Conservation (phyloP, 1,140 invertebrate genomes). For the Plectrocnemia conspersa region DNA sequence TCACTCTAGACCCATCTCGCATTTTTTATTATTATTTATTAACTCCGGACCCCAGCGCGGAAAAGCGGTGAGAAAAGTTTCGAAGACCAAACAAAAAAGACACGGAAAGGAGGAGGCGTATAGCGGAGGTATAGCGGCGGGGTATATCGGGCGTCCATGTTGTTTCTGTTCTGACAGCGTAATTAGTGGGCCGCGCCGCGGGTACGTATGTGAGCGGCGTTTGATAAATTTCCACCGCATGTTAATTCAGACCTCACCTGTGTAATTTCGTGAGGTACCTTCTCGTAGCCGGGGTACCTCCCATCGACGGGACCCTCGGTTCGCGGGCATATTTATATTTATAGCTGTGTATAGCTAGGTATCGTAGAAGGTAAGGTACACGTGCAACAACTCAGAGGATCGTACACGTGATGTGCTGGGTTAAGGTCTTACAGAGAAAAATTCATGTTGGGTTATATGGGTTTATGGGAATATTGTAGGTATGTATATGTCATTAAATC, state of each 20-base stretch:
- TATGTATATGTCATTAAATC: too few relatives aligned
- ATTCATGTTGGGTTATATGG: too few relatives aligned
- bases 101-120: neutral
- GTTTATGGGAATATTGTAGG: too few relatives aligned
- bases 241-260: constrained; percentile 22
- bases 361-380: too few relatives aligned
- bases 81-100: neutral
- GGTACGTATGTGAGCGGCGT: constrained; percentile 2
- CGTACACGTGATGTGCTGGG: too few relatives aligned
- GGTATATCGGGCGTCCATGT: constrained; percentile 16
- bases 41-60: neutral
- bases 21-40: too few relatives aligned
- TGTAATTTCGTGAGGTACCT: constrained; percentile 15
- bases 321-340: too few relatives aligned
- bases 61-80: neutral
- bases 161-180: constrained; percentile 23
- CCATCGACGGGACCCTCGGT: neutral
- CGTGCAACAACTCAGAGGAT: too few relatives aligned
- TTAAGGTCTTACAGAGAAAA: too few relatives aligned
- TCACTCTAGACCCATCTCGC: neutral
- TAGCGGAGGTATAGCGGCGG: constrained; percentile 11
- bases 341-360: too few relatives aligned
- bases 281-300: constrained; percentile 3
- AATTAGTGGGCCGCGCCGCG: constrained; percentile 19
- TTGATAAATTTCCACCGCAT: constrained; percentile 25